phyloP scores from a whole-genome alignment of 2,113 vertebrate genomes.

The Mionectes macconnelli region DNA sequence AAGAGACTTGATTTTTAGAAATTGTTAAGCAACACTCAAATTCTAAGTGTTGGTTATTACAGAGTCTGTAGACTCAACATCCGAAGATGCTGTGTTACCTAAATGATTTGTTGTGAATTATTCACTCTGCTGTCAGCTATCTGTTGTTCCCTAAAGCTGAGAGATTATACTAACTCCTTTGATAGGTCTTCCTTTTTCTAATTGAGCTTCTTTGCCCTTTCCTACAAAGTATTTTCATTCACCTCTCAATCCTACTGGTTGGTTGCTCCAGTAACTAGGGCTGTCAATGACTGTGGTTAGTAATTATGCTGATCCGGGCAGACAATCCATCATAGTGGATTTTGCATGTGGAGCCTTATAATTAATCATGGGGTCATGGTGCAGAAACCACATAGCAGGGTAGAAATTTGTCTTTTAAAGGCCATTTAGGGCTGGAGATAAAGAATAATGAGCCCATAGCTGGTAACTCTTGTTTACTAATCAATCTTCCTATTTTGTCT shows the following conservation, averaged over 20 bases:
- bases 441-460: slow-evolving; percentile 61
- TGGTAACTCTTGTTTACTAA: slow-evolving; percentile 50
- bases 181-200: not conserved
- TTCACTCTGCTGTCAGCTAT: not conserved
- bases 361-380: slow-evolving; percentile 65
- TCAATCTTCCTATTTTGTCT: slow-evolving; percentile 41
- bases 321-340: slow-evolving; percentile 60
- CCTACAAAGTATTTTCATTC: slow-evolving; percentile 5
- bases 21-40: not conserved
- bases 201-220: not conserved
- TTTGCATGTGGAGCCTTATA: slow-evolving; percentile 59
- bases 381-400: slow-evolving; percentile 36
- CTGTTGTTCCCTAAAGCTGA: not conserved
- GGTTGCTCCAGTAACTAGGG: slow-evolving; percentile 24
- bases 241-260: slow-evolving; percentile 7
- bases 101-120: not conserved
- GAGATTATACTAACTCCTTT: not conserved
- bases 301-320: slow-evolving; percentile 59
- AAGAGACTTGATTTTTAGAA: not conserved
- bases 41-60: not conserved
- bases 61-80: not conserved
- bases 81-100: not conserved
- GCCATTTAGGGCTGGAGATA: slow-evolving; percentile 49
- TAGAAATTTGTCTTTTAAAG: slow-evolving; percentile 74
- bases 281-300: slow-evolving; percentile 44